Conservation (phyloP, 1,140 invertebrate genomes). For the Scaptomyza graminum region DNA sequence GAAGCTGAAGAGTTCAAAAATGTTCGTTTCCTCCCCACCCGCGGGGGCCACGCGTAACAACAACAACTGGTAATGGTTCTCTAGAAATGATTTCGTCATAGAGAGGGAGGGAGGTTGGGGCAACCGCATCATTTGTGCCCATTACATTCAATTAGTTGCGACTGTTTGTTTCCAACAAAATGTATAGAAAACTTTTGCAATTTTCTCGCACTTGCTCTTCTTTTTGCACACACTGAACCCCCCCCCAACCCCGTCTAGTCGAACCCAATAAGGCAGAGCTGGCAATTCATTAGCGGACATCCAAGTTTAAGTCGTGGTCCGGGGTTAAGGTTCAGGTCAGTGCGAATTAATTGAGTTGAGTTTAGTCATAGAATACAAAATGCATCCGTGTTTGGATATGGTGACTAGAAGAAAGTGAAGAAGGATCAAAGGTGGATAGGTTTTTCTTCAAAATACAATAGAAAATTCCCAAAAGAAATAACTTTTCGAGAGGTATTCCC, state of each 20-base stretch:
- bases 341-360: constrained; percentile 36
- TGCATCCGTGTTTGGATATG: constrained; percentile 47
- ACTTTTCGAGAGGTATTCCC: no score
- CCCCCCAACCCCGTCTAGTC: not conserved
- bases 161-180: constrained; percentile 59
- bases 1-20: constrained; percentile 68
- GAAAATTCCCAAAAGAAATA: no score
- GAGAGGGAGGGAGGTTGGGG: constrained; percentile 15
- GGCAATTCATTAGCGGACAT: no score
- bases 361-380: not conserved
- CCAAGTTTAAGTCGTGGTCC: constrained; percentile 6
- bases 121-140: constrained; percentile 71
- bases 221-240: not conserved
- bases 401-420: no score
- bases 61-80: not conserved
- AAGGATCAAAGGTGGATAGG: not conserved
- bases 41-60: constrained; percentile 15
- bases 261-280: constrained; percentile 58
- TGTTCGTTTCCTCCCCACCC: constrained; percentile 36
- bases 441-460: no score
- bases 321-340: constrained; percentile 31
- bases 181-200: constrained; percentile 33
- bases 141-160: constrained; percentile 79
- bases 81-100: not conserved
- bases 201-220: constrained; percentile 65